A percentile compares a stretch with the other conserved stretches of the same genome.
These are phyloP conservation scores for Stramonita haemastoma DNA, from an alignment of 2,888 invertebrate species.

Conservation along the genomic window DNA sequence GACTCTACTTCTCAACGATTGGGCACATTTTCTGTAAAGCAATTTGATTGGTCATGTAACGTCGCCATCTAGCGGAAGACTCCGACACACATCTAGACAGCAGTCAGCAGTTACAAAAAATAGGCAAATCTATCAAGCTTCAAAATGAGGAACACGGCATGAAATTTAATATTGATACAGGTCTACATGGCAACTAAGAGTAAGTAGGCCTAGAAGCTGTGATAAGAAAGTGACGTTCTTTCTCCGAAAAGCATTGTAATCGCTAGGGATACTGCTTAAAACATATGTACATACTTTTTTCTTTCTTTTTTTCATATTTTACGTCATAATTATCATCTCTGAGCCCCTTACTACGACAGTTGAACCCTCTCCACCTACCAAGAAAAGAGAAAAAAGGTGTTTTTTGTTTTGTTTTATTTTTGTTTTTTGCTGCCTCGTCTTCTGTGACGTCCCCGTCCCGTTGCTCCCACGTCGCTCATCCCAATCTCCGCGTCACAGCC, in stretches of 20 bases:
- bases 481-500: too few species aligned
- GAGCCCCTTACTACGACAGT: too few species aligned
- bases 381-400: too few species aligned
- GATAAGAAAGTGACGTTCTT: background rate
- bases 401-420: too few species aligned
- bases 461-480: too few species aligned
- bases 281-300: background rate
- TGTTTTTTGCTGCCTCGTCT: too few species aligned
- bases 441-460: too few species aligned
- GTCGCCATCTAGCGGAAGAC: conserved; percentile 30
- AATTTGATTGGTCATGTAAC: background rate
- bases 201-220: too few species aligned
- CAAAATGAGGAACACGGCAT: background rate
- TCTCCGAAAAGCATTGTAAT: background rate
- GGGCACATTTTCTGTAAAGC: background rate
- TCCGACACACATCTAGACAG: background rate
- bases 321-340: too few species aligned
- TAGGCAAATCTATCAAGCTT: background rate
- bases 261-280: background rate
- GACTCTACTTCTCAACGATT: conserved; percentile 18
- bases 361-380: too few species aligned
- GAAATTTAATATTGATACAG: background rate
- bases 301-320: too few species aligned
- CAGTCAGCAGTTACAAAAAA: background rate
- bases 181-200: background rate